A percentile compares a stretch with the other conserved stretches of the same genome.
Conservation (phyloP, 92 coral and sea anemone genomes). For the Montipora capitata region DNA sequence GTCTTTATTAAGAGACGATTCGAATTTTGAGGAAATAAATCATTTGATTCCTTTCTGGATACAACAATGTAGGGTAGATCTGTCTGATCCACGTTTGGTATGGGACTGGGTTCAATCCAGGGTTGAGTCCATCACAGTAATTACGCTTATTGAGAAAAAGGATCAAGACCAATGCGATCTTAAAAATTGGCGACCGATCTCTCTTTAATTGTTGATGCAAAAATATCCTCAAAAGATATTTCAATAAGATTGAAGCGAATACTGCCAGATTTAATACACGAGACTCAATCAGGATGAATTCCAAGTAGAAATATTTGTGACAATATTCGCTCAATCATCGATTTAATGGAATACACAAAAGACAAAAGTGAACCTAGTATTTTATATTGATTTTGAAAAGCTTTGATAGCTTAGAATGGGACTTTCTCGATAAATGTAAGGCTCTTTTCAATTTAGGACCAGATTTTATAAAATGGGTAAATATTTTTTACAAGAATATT, state of each 20-base stretch:
- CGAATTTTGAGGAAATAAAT: neutral
- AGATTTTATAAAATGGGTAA: neutral
- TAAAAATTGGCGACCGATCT: slow-evolving; percentile 4
- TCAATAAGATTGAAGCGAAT: neutral
- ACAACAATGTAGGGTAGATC: neutral
- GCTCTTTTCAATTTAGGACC: neutral
- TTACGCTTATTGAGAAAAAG: neutral
- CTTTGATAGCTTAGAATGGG: neutral
- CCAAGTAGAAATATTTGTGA: neutral
- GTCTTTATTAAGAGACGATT: neutral
- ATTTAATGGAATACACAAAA: neutral
- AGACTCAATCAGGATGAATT: neutral
- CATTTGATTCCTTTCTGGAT: neutral
- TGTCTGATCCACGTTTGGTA: neutral
- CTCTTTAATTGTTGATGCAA: neutral
- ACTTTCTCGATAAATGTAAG: neutral
- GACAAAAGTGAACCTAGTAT: neutral
- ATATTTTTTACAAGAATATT: neutral
- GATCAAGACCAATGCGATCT: neutral
- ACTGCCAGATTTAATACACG: neutral
- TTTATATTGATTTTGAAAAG: neutral
- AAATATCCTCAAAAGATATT: neutral
- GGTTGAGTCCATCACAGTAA: slow-evolving; percentile 9
- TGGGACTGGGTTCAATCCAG: neutral
- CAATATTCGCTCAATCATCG: neutral